Evolutionary conservation across 2,113 vertebrate genomes (phyloP), one percentile per base, ranked within the genome.

Genomic region (Coreoperca whiteheadi): DNA sequence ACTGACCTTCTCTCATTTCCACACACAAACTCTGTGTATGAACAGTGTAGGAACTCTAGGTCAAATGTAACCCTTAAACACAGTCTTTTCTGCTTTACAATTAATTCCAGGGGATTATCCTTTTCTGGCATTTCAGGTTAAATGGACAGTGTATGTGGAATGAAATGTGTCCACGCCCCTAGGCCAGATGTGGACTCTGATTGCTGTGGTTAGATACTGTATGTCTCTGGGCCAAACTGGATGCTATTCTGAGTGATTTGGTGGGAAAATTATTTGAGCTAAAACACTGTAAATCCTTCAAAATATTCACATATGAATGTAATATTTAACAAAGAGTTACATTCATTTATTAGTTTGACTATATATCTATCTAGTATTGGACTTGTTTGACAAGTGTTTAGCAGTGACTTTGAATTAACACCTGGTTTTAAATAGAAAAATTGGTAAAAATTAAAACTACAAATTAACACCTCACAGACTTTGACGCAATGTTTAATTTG

Each of bases 1-100:
- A 28, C 77, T 66, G 77, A 77, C 81, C 81, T 66, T 48, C 48
- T 57, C 9, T 60, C 54, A 72, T 61, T 46, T 68, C 43, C 39
- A 74, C 4, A 30, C 21, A 34, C 15, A 4, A 14, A 66, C 51
- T 57, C 1, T 39, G 39, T 77, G 8, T 8, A 39, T 39, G 4
- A 8, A 43, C 21, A 7, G 37, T 43, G 16, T 25, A 15, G 18
- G 7, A 0, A 21, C 51, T 32, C 21, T 39, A 64, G 71, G 54
- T 30, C 34, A 39, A 2, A 56, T 23, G 2, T 70, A 64, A 75
- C 39, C 28, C 25, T 30, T 68, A 39, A 43, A 28, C 56, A 37
- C 12, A 34, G 7, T 18, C n/a, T n/a, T 30, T 41, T 28, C 39
- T 32, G 9, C 4, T 64, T 56, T 59, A n/a, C 32, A 74, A 7